phyloP scores from a whole-genome alignment of 2,888 invertebrate genomes.

The Drosophila merina region DNA sequence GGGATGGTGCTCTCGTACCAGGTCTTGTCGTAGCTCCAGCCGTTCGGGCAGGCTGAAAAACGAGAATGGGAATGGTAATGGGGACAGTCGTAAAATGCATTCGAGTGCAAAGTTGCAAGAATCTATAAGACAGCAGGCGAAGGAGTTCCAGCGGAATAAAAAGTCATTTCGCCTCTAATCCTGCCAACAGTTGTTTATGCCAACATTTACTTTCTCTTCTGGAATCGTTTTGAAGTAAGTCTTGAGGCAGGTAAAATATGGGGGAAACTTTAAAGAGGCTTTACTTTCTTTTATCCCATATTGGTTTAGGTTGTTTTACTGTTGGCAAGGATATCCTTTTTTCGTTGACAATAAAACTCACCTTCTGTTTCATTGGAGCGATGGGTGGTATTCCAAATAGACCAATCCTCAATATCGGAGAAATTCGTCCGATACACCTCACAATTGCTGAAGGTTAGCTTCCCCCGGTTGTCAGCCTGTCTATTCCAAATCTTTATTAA shows the following conservation, averaged over 20 bases:
- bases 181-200: constrained; percentile 16
- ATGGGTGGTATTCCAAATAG: constrained; percentile 66
- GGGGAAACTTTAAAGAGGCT: not conserved
- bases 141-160: constrained; percentile 44
- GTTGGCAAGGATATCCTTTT: not conserved
- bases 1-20: constrained; percentile 85
- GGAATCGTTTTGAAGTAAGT: constrained; percentile 12
- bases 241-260: constrained; percentile 10
- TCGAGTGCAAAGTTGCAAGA: constrained; percentile 80
- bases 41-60: constrained; percentile 84
- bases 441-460: constrained; percentile 83
- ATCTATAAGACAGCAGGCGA: constrained; percentile 64
- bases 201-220: constrained; percentile 16
- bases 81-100: constrained; percentile 75
- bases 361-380: constrained; percentile 72
- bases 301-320: not conserved
- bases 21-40: constrained; percentile 85
- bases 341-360: constrained; percentile 31
- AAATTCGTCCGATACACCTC: constrained; percentile 84
- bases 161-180: constrained; percentile 46
- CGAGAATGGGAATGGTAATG: constrained; percentile 16
- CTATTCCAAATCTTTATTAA: constrained; percentile 53
- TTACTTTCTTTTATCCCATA: not conserved
- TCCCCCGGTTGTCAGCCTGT: constrained; percentile 82
- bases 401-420: constrained; percentile 74